phyloP scores from a whole-genome alignment of 2,888 invertebrate genomes.

The Ditula angustiorana region DNA sequence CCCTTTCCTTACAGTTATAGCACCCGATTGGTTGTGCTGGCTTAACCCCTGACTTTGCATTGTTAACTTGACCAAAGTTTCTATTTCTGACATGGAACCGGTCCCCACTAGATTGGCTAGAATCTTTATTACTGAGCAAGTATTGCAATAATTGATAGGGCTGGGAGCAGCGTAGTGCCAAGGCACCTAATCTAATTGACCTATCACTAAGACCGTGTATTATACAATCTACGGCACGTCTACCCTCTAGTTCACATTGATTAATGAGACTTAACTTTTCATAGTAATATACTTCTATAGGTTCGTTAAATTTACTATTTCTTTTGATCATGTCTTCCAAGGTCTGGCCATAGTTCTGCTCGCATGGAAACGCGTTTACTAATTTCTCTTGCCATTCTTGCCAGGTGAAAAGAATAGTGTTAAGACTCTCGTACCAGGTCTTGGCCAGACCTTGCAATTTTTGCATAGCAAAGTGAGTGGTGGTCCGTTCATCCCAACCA shows the following conservation, averaged over 20 bases:
- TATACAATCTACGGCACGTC: conserved; percentile 45
- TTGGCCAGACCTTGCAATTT: conserved; percentile 35
- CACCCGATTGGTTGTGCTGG: background rate
- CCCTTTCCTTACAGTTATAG: background rate
- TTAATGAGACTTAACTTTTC: conserved; percentile 42
- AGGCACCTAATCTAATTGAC: background rate
- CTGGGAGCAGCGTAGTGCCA: background rate
- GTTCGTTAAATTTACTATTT: conserved; percentile 34
- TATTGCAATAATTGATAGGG: background rate
- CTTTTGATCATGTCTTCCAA: conserved; percentile 25
- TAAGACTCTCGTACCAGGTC: conserved; percentile 33
- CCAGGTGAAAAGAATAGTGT: conserved; percentile 16
- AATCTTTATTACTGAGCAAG: background rate
- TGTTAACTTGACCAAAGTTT: background rate
- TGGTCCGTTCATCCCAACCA: conserved; percentile 29
- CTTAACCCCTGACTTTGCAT: background rate
- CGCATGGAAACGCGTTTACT: conserved; percentile 13
- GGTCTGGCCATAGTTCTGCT: conserved; percentile 22
- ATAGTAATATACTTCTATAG: conserved; percentile 44
- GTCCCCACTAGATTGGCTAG: background rate
- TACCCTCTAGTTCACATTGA: conserved; percentile 36
- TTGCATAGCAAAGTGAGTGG: conserved; percentile 33
- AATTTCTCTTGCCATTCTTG: conserved; percentile 18
- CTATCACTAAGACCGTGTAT: conserved; percentile 42
- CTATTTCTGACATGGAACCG: background rate